Evolutionary conservation across 2,797 vertebrate species (phyloP), one percentile per base, ranked within the genome.

Genomic region (Gadopsis marmoratus): DNA sequence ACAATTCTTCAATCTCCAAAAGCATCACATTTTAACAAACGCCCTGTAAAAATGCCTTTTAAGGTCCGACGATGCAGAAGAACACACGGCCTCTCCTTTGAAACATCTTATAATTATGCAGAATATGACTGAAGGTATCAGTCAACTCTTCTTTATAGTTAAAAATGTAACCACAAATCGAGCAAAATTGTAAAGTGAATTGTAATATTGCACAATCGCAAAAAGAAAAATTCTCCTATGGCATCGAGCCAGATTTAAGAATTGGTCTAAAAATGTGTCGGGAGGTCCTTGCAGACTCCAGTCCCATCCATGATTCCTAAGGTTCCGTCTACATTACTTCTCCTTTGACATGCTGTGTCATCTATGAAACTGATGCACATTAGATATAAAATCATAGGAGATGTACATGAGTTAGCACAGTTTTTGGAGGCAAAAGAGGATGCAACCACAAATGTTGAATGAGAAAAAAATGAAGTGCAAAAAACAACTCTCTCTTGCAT

Each of bases 401-500:
- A 61, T 45, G 9, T 69, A 47, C 64, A 54, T 59, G 43, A 68
- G 5, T 70, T 73, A 39, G 23, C 29, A 51, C 10, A 14, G 12
- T 6, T 67, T 67, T 39, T 76, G 47, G 39, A 64, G n/a, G 43
- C 14, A 54, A 47, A 64, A 45, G 4, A 23, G 12, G 13, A 67
- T 51, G 43, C 48, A 56, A 66, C 48, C 62, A 68, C 68, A 68
- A 50, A 69, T 69, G 43, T 13, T 76, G 23, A 53, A 23, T 16
- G 29, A 72, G 11, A 35, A 55, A 62, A 83, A 60, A 45, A 21
- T 51, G 4, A 21, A 43, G n/a, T 45, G 33, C 43, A 41, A 41
- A 55, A 55, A 55, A 55, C 35, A 21, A 37, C 29, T 19, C 5
- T 62, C 19, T 39, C 23, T 19, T 60, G 74, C 35, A 60, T 43